These are phyloP conservation scores for Cydia splendana DNA, from an alignment of 1,140 invertebrate genomes.

Conservation along the genomic window DNA sequence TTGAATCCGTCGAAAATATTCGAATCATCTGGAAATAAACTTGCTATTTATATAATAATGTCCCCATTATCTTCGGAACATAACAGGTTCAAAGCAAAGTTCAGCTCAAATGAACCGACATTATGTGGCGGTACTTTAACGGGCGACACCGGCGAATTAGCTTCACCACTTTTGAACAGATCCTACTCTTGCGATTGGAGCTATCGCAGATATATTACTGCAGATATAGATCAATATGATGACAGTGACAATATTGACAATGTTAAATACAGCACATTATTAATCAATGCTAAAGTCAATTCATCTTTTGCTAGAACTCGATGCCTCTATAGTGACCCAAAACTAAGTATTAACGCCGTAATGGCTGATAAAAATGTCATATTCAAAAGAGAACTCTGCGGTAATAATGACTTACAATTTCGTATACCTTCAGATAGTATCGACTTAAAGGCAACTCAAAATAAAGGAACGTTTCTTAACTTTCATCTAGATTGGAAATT, in stretches of 20 bases:
- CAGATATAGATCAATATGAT: background rate
- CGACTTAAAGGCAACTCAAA: slow-evolving; percentile 54
- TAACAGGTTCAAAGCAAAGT: slow-evolving; percentile 84
- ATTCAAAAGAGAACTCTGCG: slow-evolving; percentile 58
- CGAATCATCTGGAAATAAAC: slow-evolving; percentile 83
- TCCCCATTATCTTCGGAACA: slow-evolving; percentile 70
- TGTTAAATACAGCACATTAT: slow-evolving; percentile 51
- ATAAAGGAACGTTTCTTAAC: slow-evolving; percentile 43
- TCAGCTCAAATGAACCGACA: slow-evolving; percentile 79
- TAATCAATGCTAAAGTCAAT: slow-evolving; percentile 48
- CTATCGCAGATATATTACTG: slow-evolving; percentile 40
- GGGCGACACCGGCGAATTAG: slow-evolving; percentile 50
- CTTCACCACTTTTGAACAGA: slow-evolving; percentile 52
- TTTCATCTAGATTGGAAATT: slow-evolving; percentile 72
- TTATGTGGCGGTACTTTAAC: slow-evolving; percentile 60
- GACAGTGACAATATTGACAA: slow-evolving; percentile 14
- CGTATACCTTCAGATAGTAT: slow-evolving; percentile 54
- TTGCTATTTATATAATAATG: slow-evolving; percentile 82
- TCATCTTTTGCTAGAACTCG: slow-evolving; percentile 44
- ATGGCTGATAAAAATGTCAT: slow-evolving; percentile 35
- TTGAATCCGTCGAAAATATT: slow-evolving; percentile 51
- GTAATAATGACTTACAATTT: slow-evolving; percentile 50
- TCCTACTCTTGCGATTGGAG: slow-evolving; percentile 65
- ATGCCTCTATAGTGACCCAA: slow-evolving; percentile 53
- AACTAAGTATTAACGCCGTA: slow-evolving; percentile 48